These are phyloP conservation scores for Tenebrio molitor DNA, from an alignment of 1,140 invertebrate genomes.

Conservation along the genomic window DNA sequence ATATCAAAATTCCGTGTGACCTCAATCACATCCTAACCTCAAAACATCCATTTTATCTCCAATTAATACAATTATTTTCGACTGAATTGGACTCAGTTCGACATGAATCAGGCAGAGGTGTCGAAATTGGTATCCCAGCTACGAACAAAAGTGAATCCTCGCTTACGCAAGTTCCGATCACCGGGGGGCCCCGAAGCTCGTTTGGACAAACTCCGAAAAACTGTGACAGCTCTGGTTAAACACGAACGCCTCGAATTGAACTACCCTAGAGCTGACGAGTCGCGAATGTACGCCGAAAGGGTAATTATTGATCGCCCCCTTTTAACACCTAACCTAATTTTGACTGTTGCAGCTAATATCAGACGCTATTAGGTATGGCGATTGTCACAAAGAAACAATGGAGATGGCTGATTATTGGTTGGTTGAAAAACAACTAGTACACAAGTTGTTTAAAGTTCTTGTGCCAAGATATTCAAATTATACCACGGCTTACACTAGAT, in stretches of 20 bases:
- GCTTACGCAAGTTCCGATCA: slow-evolving; percentile 75
- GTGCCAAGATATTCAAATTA: slow-evolving; percentile 85
- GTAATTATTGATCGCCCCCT: slow-evolving; percentile 67
- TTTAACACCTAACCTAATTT: not conserved
- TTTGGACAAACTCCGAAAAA: slow-evolving; percentile 81
- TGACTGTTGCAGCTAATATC: slow-evolving; percentile 86
- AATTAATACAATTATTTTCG: no score
- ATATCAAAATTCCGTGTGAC: no score
- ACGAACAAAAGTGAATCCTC: slow-evolving; percentile 73
- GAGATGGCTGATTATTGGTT: slow-evolving; percentile 92
- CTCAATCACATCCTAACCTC: no score
- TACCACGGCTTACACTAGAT: slow-evolving; percentile 78
- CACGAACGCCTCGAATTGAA: slow-evolving; percentile 91
- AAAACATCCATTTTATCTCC: no score
- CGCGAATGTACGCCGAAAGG: slow-evolving; percentile 89
- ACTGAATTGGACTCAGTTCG: not conserved
- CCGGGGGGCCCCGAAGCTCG: slow-evolving; percentile 82
- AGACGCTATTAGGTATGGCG: slow-evolving; percentile 89
- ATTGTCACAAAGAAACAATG: slow-evolving; percentile 88
- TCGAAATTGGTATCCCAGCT: slow-evolving; percentile 81
- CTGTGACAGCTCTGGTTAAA: slow-evolving; percentile 87
- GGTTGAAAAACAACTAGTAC: slow-evolving; percentile 88
- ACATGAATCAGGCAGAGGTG: slow-evolving; percentile 84
- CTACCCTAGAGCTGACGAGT: slow-evolving; percentile 83
- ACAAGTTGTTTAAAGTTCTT: slow-evolving; percentile 94